Evolutionary conservation across 2,888 invertebrate species (phyloP), one percentile per base, ranked within the genome.

Genomic region (Drosophila kuntzei): DNA sequence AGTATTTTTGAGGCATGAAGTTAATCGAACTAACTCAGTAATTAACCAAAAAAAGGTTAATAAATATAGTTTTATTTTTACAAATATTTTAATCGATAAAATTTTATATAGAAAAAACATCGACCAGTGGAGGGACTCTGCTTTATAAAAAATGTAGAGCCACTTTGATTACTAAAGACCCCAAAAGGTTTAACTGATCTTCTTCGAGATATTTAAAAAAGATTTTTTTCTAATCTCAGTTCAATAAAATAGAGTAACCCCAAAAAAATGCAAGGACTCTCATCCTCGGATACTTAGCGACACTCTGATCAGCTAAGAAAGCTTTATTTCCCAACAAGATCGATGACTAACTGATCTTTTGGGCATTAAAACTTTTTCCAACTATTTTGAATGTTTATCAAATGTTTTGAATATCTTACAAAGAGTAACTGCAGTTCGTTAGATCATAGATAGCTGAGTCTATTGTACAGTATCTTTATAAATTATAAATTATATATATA

Each of bases 371-470:
- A 7, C 14, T n/a, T n/a, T n/a, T n/a, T n/a, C 1, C 16, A 39
- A 9, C 9, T 37, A 37, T 16, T 37, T 9, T 12, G 4, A 4
- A 12, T 32, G 3, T 1, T 5, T 12, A 4, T 12, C 32, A 32
- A 5, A 32, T 3, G 32, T 12, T 32, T 29, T 3, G 11, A 12
- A 32, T 12, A 34, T 32, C 5, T n/a, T n/a, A n/a, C 6, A 27
- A 22, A 68, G 72, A 14, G 72, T 54, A 72, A 20, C 7, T 7
- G 20, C 34, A 20, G 7, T 75, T 61, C 72, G 72, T 69, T 49
- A 7, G 12, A 1, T 22, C 25, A 18, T 5, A 49, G 27, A 20
- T 39, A n/a, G 4, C 20, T 27, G 16, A 6, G 14, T 20, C 47
- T 53, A 60, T 55, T 53, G 27, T 16, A 39, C 32, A 57, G n/a